Percentiles rank a stretch among this genome's conserved stretches.
These are phyloP conservation scores for Pampusana beccarii DNA, from an alignment of 2,113 vertebrate genomes.

Conservation along the genomic window DNA sequence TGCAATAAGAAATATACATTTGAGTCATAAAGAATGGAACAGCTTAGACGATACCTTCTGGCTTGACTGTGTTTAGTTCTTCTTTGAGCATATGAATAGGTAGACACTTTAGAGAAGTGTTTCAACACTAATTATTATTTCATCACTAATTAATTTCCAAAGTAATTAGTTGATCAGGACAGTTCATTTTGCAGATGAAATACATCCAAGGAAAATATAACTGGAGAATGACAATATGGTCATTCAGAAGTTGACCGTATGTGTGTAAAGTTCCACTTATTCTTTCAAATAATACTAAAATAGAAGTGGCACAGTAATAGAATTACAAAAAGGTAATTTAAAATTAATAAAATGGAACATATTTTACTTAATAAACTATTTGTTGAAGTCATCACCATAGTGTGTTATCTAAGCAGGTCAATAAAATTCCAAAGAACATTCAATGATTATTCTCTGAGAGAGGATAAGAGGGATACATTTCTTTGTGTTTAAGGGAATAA, in stretches of 20 bases:
- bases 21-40: neutral
- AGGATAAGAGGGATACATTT: neutral
- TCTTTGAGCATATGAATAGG: neutral
- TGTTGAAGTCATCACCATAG: neutral
- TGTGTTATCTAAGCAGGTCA: neutral
- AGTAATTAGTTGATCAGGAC: neutral
- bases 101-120: neutral
- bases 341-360: neutral
- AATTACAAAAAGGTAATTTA: neutral
- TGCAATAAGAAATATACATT: neutral
- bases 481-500: neutral
- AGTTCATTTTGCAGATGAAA: neutral
- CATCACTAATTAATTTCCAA: neutral
- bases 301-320: neutral
- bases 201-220: neutral
- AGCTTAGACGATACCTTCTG: neutral
- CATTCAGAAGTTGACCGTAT: neutral
- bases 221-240: neutral
- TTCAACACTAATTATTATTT: neutral
- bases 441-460: neutral
- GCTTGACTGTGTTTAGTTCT: neutral
- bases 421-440: neutral
- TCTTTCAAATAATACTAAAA: neutral
- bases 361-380: neutral
- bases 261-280: neutral